phyloP scores from a whole-genome alignment of 1,140 invertebrate species.

The Drosophila obscura region DNA sequence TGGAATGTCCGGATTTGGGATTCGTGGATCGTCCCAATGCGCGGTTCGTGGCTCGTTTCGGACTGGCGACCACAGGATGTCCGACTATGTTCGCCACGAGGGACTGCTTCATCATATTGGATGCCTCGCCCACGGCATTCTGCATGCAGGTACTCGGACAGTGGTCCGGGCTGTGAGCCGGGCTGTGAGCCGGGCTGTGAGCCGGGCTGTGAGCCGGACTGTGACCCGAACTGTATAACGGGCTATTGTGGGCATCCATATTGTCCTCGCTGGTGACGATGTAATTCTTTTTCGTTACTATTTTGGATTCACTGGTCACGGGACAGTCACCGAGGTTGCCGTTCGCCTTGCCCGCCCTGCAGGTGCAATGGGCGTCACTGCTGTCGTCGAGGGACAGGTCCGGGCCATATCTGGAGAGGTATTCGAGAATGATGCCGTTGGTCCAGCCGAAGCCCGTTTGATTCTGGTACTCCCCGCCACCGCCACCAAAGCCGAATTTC shows the following conservation, averaged over 20 bases:
- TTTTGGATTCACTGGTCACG: conserved; percentile 8
- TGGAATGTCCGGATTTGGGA: too few species aligned
- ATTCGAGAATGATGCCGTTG: conserved; percentile 93
- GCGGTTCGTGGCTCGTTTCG: too few species aligned
- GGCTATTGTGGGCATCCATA: conserved; percentile 4
- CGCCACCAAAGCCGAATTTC: conserved; percentile 88
- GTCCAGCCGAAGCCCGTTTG: conserved; percentile 97
- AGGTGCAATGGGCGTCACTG: conserved; percentile 7
- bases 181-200: too few species aligned
- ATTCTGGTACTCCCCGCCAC: conserved; percentile 92
- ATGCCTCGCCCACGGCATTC: too few species aligned
- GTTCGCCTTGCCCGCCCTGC: background rate
- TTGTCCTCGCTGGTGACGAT: conserved; percentile 37
- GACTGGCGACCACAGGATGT: too few species aligned
- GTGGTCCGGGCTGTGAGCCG: too few species aligned
- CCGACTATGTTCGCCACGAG: too few species aligned
- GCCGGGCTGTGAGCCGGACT: too few species aligned
- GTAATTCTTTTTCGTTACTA: conserved; percentile 2
- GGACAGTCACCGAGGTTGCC: background rate
- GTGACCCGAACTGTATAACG: too few species aligned
- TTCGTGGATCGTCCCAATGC: too few species aligned
- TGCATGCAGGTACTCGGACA: too few species aligned
- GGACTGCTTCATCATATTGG: too few species aligned
- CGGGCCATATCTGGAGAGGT: conserved; percentile 88
- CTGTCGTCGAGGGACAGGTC: conserved; percentile 63